Conservation (phyloP, 2,113 vertebrate species). For the Mus musculus region DNA sequence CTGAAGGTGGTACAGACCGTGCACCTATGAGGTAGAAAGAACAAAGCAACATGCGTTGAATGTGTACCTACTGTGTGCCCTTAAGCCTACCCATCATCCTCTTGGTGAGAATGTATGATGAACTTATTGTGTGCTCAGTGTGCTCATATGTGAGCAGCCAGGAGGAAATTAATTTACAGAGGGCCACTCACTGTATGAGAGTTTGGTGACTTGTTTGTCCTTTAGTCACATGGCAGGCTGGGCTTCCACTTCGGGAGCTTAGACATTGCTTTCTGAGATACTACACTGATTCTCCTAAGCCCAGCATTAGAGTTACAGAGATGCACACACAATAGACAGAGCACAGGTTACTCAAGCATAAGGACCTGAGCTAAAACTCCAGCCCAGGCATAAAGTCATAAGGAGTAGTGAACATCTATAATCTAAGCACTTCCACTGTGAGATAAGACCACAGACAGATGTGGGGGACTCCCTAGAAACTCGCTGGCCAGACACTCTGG, state of each 20-base stretch:
- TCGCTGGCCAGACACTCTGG: background rate
- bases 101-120: rapidly evolving
- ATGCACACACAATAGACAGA: no score
- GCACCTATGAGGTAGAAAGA: background rate
- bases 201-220: background rate
- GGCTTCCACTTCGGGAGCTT: background rate
- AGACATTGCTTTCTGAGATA: background rate
- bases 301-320: background rate
- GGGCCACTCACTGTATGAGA: background rate
- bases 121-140: background rate
- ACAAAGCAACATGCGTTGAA: background rate
- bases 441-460: no score
- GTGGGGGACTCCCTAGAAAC: background rate
- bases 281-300: background rate
- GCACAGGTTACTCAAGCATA: background rate
- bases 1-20: background rate
- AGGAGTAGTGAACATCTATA: background rate
- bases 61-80: background rate
- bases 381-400: background rate
- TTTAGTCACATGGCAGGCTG: background rate
- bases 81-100: background rate
- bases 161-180: background rate
- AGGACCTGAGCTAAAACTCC: background rate
- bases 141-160: background rate
- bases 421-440: background rate